Evolutionary conservation across 2,113 vertebrate species (phyloP), one percentile per base, ranked within the genome.

Genomic region (Petaurus breviceps): DNA sequence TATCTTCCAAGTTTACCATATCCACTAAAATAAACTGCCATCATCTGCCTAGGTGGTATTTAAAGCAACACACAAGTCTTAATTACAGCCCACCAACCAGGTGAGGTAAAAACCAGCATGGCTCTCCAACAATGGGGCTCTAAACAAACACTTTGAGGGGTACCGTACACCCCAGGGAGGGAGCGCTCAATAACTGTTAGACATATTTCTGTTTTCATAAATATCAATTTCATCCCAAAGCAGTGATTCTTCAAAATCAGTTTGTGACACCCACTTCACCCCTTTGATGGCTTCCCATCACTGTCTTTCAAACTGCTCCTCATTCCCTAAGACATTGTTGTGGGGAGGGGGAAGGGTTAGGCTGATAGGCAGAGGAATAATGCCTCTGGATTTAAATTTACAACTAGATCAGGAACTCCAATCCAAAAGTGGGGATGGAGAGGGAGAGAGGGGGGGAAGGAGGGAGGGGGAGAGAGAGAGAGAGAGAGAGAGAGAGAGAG

Each of bases 231-330:
- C 9, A 22, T 23, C 8, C 47, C 54, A 53, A 14, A 7, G 25
- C 55, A 10, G 92, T 43, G n/a, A 54, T 1, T 89, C 16, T n/a
- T 93, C 50, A 46, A 94, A 97, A 92, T 93, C 55, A 94, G 52
- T 91, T 93, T 90, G 26, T 31, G 61, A 68, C 61, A 68, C 28
- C 1, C 11, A 26, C 19, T 9, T 94, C 53, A 50, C 54, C 25
- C 54, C 24, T 22, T 22, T 95, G 93, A 91, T 12, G 8, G 96
- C 55, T 91, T 94, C 93, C 43, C n/a, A 93, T 51, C 52, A 19
- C n/a, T 93, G 92, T 51, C 49, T 93, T 97, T 95, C 91, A 25
- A 94, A 92, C 95, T 91, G 90, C 28, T 93, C 28, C 49, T 49
- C 52, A 37, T 37, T 25, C 92, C 93, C 55, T 9, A 92, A 93